phyloP scores from a whole-genome alignment of 2,113 vertebrate species.

The Ailurus styani region DNA sequence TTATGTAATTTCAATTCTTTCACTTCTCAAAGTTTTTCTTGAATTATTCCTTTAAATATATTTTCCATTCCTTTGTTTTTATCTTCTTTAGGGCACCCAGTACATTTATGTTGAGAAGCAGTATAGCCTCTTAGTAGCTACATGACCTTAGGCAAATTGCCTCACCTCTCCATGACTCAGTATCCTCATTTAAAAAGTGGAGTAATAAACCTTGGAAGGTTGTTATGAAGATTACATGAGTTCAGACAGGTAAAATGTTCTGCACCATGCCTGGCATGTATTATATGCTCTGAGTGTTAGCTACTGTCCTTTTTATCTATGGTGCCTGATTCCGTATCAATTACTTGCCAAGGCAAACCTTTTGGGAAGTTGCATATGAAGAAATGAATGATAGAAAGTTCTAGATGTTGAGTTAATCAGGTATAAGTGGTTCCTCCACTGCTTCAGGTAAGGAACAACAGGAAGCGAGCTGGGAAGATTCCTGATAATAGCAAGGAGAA shows the following conservation, averaged over 20 bases:
- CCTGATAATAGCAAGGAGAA: neutral
- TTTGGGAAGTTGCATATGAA: neutral
- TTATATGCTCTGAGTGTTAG: neutral
- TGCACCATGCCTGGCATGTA: no score
- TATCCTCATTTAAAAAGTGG: neutral
- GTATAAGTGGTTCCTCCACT: neutral
- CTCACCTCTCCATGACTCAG: neutral
- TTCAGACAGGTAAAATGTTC: neutral
- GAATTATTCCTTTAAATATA: neutral
- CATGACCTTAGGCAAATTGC: neutral
- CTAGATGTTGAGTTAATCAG: neutral
- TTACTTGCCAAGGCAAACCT: neutral
- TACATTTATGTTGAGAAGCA: neutral
- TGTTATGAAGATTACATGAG: neutral
- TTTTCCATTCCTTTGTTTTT: neutral
- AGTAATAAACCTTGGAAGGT: neutral
- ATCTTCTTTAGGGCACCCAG: neutral
- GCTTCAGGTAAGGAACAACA: neutral
- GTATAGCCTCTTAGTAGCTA: neutral
- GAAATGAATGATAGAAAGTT: neutral
- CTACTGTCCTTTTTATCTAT: neutral
- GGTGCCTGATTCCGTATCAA: neutral
- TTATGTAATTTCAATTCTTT: neutral
- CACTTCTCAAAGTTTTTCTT: neutral
- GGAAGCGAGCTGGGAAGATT: neutral